Percentiles rank a stretch among this genome's conserved stretches.
phyloP scores from a whole-genome alignment of 2,888 invertebrate species.

The Esperia sulphurella region DNA sequence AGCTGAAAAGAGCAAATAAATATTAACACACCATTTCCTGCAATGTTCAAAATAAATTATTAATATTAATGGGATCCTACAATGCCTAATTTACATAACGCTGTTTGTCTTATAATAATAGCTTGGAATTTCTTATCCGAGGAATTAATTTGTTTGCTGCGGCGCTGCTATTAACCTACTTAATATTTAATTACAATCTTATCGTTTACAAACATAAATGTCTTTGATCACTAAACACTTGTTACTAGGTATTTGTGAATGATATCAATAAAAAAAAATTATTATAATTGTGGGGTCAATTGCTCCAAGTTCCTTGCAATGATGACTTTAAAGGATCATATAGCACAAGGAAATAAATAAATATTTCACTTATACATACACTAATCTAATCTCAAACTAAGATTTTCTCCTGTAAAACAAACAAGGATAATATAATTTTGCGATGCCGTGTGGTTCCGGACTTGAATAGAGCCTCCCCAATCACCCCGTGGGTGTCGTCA shows the following conservation, averaged over 20 bases:
- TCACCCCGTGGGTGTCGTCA: too few relatives aligned
- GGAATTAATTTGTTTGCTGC: conserved; percentile 10
- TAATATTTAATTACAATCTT: conserved; percentile 3
- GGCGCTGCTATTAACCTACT: conserved; percentile 1
- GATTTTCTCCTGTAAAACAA: too few relatives aligned
- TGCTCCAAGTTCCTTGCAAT: too few relatives aligned
- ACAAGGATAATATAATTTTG: too few relatives aligned
- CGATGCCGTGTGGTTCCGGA: too few relatives aligned
- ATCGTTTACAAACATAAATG: not conserved
- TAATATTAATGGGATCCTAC: conserved; percentile 3
- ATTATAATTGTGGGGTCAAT: too few relatives aligned
- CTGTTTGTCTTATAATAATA: conserved; percentile 9
- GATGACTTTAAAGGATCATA: too few relatives aligned
- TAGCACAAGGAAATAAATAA: too few relatives aligned
- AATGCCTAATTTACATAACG: conserved; percentile 8
- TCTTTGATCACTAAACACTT: not conserved
- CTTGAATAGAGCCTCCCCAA: too few relatives aligned
- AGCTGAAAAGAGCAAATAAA: conserved; percentile 55
- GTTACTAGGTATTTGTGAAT: not conserved
- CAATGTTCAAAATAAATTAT: conserved; percentile 6
- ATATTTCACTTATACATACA: too few relatives aligned
- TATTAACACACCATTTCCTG: conserved; percentile 2
- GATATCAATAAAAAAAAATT: not conserved
- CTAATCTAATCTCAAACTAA: too few relatives aligned
- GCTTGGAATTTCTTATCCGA: conserved; percentile 4